Evolutionary conservation across 2,113 vertebrate genomes (phyloP).

Genomic region (Cochlearius cochlearius): DNA sequence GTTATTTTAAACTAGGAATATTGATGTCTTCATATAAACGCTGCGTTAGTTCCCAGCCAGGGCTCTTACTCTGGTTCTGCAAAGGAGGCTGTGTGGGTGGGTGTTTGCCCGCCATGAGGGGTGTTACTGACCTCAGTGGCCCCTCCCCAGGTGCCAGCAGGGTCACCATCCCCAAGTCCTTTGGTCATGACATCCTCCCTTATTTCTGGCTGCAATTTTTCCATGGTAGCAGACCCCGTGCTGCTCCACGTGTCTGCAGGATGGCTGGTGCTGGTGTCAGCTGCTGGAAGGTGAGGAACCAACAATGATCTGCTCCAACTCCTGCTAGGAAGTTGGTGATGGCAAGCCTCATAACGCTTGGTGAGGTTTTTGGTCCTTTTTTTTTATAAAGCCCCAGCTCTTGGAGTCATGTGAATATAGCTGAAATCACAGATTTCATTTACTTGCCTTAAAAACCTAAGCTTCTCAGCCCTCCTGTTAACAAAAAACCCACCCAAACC

Average conservation of each 20-base stretch:
- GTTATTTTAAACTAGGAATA: background rate
- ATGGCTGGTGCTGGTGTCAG: background rate
- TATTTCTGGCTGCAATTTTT: background rate
- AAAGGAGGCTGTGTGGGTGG: too few species aligned
- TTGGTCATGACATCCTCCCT: background rate
- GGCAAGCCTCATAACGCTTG: background rate
- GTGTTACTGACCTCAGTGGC: background rate
- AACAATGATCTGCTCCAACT: background rate
- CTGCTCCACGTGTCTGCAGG: background rate
- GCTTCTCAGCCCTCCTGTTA: background rate
- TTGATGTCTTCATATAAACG: background rate
- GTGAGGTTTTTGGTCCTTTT: background rate
- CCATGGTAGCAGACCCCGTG: accelerated
- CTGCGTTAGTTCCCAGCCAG: background rate
- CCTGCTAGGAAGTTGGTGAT: background rate
- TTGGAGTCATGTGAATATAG: background rate
- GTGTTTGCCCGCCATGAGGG: background rate
- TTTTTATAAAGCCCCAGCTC: background rate
- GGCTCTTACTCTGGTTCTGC: background rate
- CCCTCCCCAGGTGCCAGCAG: background rate
- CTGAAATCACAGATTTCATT: background rate
- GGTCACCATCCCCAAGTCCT: background rate
- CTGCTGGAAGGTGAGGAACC: background rate
- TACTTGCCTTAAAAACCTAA: background rate
- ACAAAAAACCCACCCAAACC: too few species aligned